phyloP scores from a whole-genome alignment of 2,888 invertebrate genomes.

The Scotopteryx bipunctaria region DNA sequence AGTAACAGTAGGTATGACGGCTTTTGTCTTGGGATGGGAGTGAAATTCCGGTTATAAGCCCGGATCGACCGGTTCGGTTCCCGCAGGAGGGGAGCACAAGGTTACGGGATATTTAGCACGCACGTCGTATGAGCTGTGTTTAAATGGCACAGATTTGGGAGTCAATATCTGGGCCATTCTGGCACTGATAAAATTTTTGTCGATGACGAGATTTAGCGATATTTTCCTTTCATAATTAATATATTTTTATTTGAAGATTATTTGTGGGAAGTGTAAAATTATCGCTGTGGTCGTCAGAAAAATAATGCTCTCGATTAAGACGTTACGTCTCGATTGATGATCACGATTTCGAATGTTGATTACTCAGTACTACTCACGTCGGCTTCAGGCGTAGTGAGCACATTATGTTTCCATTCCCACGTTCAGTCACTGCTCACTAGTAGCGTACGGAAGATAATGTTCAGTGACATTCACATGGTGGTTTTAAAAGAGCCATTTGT shows the following conservation, averaged over 20 bases:
- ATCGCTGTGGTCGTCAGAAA: no score
- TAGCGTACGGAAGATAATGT: constrained; percentile 27
- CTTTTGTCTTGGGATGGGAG: constrained; percentile 55
- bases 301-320: no score
- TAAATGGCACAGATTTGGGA: constrained; percentile 26
- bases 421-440: constrained; percentile 27
- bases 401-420: constrained; percentile 35
- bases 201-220: not conserved
- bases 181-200: not conserved
- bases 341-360: constrained; percentile 16
- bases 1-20: constrained; percentile 13
- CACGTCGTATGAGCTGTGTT: constrained; percentile 51
- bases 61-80: constrained; percentile 71
- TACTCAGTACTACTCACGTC: constrained; percentile 19
- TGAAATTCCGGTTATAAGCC: constrained; percentile 55
- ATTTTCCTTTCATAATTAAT: no score
- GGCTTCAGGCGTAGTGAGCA: constrained; percentile 16
- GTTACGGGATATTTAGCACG: constrained; percentile 67
- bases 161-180: constrained; percentile 12
- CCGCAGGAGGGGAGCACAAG: constrained; percentile 72
- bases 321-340: constrained; percentile 7
- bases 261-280: no score
- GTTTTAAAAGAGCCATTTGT: constrained; percentile 17
- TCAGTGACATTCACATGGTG: constrained; percentile 27
- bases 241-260: no score